Base-by-base conservation (phyloP, 2,113 vertebrate genomes). In the Centrocercus urophasianus region DNA sequence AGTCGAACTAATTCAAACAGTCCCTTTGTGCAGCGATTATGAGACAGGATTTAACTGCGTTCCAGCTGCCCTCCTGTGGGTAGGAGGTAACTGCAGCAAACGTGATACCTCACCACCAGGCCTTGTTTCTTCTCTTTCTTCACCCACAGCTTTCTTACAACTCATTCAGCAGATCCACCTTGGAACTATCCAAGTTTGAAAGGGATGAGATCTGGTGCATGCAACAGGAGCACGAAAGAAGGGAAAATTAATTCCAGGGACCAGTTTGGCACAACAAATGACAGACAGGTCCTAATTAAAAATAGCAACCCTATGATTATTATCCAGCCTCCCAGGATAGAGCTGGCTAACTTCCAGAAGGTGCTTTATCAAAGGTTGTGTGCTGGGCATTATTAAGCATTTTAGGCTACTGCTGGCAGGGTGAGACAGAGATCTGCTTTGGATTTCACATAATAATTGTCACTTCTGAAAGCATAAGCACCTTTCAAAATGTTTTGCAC, bases 11-110 rank as follows among this genome's bases (percentile, higher is more conserved):
- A 47, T 14, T 11, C 10, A 2, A 45, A 52, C 7, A 1, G 69
- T n/a, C 79, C 40, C 20, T 57, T 25, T 6, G 72, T 45, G 65
- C 1, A 0, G 63, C 13, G 38, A 1, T 0, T 48, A 65, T 4
- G 13, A 30, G 32, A 56, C 3, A 66, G 28, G 28, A 42, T 59
- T 9, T 30, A 59, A 56, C 82, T 42, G 78, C 42, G 43, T 85
- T 71, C 42, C 56, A 24, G 64, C 87, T 95, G 96, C 93, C 96
- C 95, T 95, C 96, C 76, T 95, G 95, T 93, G 96, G 94, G 93
- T 52, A 19, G 61, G 24, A 40, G 61, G 88, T 61, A 95, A 92
- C 91, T 97, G 95, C 94, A 97, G 82, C 88, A 48, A 43, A n/a
- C 12, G 2, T 1, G 2, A 28, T 38, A 6, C 57, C 13, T 5